Percentiles rank a stretch among this genome's conserved stretches.
phyloP scores from a whole-genome alignment of 2,888 invertebrate species.

The Tryphoninae sp. region DNA sequence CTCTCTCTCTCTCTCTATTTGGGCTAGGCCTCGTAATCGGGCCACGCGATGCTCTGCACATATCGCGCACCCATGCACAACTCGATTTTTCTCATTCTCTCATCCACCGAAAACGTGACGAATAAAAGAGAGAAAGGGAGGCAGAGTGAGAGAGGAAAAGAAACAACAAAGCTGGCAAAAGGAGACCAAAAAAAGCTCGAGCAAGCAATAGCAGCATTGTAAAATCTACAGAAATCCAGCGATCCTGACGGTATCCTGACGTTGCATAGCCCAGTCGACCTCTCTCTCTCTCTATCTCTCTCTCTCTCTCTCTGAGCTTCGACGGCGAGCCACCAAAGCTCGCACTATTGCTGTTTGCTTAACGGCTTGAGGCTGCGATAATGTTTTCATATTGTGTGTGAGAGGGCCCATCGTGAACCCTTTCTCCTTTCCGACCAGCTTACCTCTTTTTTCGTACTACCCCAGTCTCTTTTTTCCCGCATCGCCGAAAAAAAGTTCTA shows the following conservation, averaged over 20 bases:
- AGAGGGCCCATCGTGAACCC: slow-evolving; percentile 37
- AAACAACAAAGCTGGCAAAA: neutral
- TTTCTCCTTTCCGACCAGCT: slow-evolving; percentile 14
- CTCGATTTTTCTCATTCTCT: slow-evolving; percentile 23
- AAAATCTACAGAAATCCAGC: slow-evolving; percentile 68
- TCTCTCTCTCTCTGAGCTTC: slow-evolving; percentile 49
- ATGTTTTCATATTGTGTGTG: slow-evolving; percentile 80
- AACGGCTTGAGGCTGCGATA: slow-evolving; percentile 78
- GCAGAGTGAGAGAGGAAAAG: neutral
- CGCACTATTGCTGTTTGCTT: slow-evolving; percentile 80
- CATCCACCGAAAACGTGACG: slow-evolving; percentile 6
- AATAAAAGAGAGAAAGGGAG: slow-evolving; percentile 24
- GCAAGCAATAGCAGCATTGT: slow-evolving; percentile 54
- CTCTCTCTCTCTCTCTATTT: slow-evolving; percentile 32
- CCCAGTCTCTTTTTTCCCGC: slow-evolving; percentile 33
- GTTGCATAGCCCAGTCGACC: slow-evolving; percentile 73
- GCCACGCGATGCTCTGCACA: slow-evolving; percentile 36
- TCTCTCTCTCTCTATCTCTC: slow-evolving; percentile 8
- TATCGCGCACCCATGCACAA: slow-evolving; percentile 29
- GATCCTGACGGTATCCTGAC: slow-evolving; percentile 78
- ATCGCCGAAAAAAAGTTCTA: slow-evolving; percentile 38
- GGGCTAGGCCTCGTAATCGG: slow-evolving; percentile 54
- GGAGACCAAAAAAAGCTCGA: slow-evolving; percentile 32
- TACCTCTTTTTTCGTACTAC: slow-evolving; percentile 49
- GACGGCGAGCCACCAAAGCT: slow-evolving; percentile 73